Conservation (phyloP, 1,140 invertebrate species). For the Idris sp. region DNA sequence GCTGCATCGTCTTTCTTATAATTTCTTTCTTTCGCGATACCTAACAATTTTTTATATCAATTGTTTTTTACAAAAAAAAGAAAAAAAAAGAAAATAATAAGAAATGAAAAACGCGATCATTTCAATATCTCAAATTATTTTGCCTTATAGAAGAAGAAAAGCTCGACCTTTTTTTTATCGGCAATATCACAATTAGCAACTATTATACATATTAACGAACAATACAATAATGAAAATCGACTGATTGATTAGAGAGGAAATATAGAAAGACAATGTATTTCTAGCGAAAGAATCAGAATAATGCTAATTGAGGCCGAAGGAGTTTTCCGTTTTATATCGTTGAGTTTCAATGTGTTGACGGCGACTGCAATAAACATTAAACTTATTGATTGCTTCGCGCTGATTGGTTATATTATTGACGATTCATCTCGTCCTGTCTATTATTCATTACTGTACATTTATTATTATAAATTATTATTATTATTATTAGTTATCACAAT, state of each 20-base stretch:
- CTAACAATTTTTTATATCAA: slow-evolving; percentile 44
- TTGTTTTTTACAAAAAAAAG: too few species aligned
- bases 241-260: slow-evolving; percentile 36
- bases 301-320: slow-evolving; percentile 52
- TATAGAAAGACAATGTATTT: slow-evolving; percentile 40
- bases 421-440: slow-evolving; percentile 48
- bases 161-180: too few species aligned
- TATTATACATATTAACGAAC: slow-evolving; percentile 4
- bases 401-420: slow-evolving; percentile 65
- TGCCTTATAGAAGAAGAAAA: too few species aligned
- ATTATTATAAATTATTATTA: slow-evolving; percentile 29
- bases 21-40: slow-evolving; percentile 43
- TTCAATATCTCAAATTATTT: too few species aligned
- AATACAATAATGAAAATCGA: slow-evolving; percentile 32
- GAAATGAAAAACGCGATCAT: too few species aligned
- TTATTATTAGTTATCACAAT: slow-evolving; percentile 11
- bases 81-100: too few species aligned
- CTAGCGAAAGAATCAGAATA: slow-evolving; percentile 45
- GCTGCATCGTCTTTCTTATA: slow-evolving; percentile 41
- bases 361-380: slow-evolving; percentile 71
- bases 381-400: slow-evolving; percentile 66
- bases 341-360: slow-evolving; percentile 75
- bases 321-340: slow-evolving; percentile 74
- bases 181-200: too few species aligned
- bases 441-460: slow-evolving; percentile 54